These are phyloP conservation scores for Cercopithecus mona DNA, from an alignment of 2,113 vertebrate genomes.

Conservation along the genomic window DNA sequence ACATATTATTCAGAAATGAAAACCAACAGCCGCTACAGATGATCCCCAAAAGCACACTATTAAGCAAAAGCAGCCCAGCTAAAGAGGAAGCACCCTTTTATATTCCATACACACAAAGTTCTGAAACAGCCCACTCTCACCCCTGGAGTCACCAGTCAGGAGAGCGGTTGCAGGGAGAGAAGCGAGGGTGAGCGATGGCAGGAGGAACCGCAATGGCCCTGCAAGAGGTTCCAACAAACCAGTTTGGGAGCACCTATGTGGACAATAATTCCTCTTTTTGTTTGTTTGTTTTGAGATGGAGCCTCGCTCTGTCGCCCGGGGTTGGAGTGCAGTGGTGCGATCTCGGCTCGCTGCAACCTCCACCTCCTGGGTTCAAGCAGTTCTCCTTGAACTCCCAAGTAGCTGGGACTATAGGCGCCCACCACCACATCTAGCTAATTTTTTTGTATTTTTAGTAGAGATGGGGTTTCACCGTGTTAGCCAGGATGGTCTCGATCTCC, in stretches of 20 bases:
- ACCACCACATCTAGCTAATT: no score
- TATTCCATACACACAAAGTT: background rate
- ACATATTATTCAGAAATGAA: background rate
- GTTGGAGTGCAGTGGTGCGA: no score
- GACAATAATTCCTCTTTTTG: no score
- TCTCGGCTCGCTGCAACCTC: fast-evolving
- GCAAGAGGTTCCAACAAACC: no score
- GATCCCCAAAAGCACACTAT: background rate
- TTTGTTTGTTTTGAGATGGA: no score
- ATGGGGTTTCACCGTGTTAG: no score
- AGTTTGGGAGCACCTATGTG: no score
- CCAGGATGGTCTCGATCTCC: no score
- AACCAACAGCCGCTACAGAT: background rate
- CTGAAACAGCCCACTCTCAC: background rate
- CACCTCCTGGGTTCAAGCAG: no score
- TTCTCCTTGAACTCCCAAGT: no score
- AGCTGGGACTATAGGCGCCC: fast-evolving
- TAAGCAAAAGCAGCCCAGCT: background rate
- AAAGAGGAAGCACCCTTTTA: background rate
- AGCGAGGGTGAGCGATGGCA: fast-evolving
- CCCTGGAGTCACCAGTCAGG: background rate
- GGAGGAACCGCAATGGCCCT: background rate
- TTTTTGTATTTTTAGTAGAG: no score
- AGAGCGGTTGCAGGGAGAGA: background rate
- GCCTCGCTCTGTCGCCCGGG: fast-evolving